These are phyloP conservation scores for Rhyacichthys aspro DNA, from an alignment of 2,797 vertebrate species.

Conservation along the genomic window DNA sequence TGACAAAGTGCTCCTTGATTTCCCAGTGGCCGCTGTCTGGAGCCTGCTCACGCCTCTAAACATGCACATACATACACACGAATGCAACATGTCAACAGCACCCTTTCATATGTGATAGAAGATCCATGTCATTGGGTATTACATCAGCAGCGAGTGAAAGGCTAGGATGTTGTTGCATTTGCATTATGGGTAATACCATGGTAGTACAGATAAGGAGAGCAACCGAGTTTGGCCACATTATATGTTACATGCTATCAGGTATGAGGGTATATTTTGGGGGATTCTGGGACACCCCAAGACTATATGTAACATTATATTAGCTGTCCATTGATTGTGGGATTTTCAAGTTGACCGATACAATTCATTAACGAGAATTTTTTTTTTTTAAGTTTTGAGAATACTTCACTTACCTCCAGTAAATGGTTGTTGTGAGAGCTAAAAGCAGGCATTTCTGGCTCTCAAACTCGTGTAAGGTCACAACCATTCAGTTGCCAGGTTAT, in stretches of 20 bases:
- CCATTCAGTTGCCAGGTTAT: conserved; percentile 43
- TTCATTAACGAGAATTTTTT: neutral
- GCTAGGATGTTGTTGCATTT: conserved; percentile 18
- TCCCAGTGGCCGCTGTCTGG: conserved; percentile 83
- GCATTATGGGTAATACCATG: conserved; percentile 16
- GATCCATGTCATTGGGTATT: conserved; percentile 60
- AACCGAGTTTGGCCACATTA: neutral
- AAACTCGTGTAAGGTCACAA: conserved; percentile 41
- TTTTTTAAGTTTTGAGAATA: neutral
- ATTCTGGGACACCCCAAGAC: neutral
- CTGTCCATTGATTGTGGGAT: too few species aligned
- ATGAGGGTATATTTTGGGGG: too few species aligned
- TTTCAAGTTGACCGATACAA: too few species aligned
- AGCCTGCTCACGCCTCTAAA: conserved; percentile 65
- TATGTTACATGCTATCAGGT: conserved; percentile 1
- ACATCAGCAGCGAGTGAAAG: conserved; percentile 46
- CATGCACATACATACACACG: conserved; percentile 35
- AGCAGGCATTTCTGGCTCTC: conserved; percentile 29
- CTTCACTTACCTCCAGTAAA: neutral
- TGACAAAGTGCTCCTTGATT: conserved; percentile 87
- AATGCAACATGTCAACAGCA: conserved; percentile 31
- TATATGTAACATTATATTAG: too few species aligned
- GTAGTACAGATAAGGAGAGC: conserved; percentile 18
- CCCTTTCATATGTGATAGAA: conserved; percentile 58
- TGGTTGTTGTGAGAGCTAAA: conserved; percentile 33